Base-by-base conservation (phyloP, 2,797 vertebrate genomes). In the Decapterus maruadsi region DNA sequence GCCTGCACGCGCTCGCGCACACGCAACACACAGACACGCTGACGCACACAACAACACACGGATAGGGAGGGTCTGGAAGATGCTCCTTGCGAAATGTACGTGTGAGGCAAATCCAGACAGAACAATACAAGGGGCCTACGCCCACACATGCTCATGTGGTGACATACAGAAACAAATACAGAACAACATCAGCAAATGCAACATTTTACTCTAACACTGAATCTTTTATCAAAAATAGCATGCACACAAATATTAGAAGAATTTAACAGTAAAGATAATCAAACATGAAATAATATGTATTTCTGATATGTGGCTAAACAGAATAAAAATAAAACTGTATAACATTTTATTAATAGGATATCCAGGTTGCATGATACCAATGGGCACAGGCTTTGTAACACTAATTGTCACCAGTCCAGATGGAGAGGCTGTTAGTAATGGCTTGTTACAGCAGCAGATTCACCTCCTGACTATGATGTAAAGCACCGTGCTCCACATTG, bases 31-130 rank as follows among this genome's bases (percentile, higher is more conserved):
- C 46, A 53, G 29, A 57, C 61, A 70, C 53, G 68, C 53, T 20
- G 29, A 53, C 45, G 19, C 48, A 63, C 53, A 65, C 16, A 71
- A 61, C 80, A 62, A 80, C 45, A 79, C 53, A 85, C 61, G 77
- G 51, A 83, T 63, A 72, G 72, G 70, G 66, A 84, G 57, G 62
- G 70, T 80, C 80, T 87, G 67, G 65, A 80, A 81, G 79, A 80
- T 58, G 55, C 79, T 81, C 14, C 78, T 81, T 71, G 75, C 78
- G 72, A 87, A 84, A 89, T 81, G 75, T 53, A 81, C 67, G 82
- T 65, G n/a, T 75, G 76, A 87, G 80, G 79, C 82, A 89, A 83
- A 90, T 67, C 67, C 68, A 85, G 72, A 86, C 64, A 61, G 59
- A 82, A 76, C 55, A 84, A 85, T 73, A 76, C 63, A 63, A 63